These are phyloP conservation scores for Phaedon cochleariae DNA, from an alignment of 2,888 invertebrate species.

Conservation along the genomic window DNA sequence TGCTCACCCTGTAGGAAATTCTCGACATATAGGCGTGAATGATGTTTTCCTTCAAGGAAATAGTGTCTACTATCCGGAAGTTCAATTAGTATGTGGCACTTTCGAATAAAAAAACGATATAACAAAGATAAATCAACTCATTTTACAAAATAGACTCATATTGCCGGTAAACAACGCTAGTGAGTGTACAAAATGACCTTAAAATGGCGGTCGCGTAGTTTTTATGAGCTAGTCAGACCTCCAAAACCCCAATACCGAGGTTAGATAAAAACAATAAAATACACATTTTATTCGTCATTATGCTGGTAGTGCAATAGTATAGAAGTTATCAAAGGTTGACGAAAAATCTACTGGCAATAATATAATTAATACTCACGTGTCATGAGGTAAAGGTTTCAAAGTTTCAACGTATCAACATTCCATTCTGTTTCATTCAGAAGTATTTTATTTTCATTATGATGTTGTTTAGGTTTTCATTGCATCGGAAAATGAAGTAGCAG, in stretches of 20 bases:
- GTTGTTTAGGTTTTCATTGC: too few species aligned
- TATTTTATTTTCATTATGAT: too few species aligned
- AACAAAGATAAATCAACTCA: slow-evolving; percentile 14
- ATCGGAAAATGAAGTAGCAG: too few species aligned
- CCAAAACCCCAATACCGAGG: slow-evolving; percentile 33
- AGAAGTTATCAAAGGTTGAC: neutral
- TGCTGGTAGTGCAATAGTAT: neutral
- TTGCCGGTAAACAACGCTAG: slow-evolving; percentile 11
- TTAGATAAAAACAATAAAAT: slow-evolving; percentile 21
- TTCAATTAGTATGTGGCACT: neutral
- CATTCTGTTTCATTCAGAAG: too few species aligned
- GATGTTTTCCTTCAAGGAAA: too few species aligned
- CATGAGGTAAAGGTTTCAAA: too few species aligned
- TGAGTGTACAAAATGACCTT: slow-evolving; percentile 9
- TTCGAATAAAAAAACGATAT: neutral
- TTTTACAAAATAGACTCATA: slow-evolving; percentile 9
- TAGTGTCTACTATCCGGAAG: neutral
- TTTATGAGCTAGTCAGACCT: slow-evolving; percentile 37
- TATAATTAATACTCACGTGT: neutral
- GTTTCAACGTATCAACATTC: too few species aligned
- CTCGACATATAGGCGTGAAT: too few species aligned
- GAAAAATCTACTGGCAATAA: neutral
- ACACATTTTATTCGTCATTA: slow-evolving; percentile 11
- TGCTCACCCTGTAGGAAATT: too few species aligned
- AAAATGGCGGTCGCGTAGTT: slow-evolving; percentile 16